Evolutionary conservation across 2,888 invertebrate species (phyloP).

Genomic region (Zhengitettix transpicula): DNA sequence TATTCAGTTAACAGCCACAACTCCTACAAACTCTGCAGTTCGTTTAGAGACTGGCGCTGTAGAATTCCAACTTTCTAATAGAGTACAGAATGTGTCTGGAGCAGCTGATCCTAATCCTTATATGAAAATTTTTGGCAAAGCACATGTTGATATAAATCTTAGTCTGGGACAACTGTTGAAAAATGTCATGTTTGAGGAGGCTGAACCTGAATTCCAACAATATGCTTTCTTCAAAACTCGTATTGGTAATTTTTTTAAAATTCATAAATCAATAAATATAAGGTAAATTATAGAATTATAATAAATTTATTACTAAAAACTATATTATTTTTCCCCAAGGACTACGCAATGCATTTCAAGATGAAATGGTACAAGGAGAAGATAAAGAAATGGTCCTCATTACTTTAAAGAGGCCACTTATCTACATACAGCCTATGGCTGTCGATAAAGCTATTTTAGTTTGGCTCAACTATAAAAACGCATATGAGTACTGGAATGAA

Average conservation of each 20-base stretch:
- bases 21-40: constrained; percentile 92
- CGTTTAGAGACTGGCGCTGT: constrained; percentile 89
- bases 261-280: neutral
- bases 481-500: constrained; percentile 98
- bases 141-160: constrained; percentile 84
- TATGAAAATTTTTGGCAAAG: constrained; percentile 58
- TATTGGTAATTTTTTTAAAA: constrained; percentile 41
- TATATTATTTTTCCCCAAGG: constrained; percentile 21
- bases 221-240: constrained; percentile 96
- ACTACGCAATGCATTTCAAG: constrained; percentile 67
- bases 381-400: constrained; percentile 77
- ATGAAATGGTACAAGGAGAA: constrained; percentile 71
- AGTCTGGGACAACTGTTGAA: constrained; percentile 87
- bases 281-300: too few relatives aligned
- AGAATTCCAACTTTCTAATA: constrained; percentile 83
- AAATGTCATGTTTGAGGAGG: constrained; percentile 92
- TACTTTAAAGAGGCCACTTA: constrained; percentile 78
- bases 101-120: constrained; percentile 37
- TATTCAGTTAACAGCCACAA: constrained; percentile 94
- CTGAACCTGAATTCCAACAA: constrained; percentile 93
- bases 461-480: constrained; percentile 98
- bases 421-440: constrained; percentile 93
- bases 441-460: constrained; percentile 96
- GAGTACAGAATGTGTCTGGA: constrained; percentile 72
- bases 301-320: neutral